phyloP scores from a whole-genome alignment of 2,113 vertebrate genomes.

The Crotalus helleri region DNA sequence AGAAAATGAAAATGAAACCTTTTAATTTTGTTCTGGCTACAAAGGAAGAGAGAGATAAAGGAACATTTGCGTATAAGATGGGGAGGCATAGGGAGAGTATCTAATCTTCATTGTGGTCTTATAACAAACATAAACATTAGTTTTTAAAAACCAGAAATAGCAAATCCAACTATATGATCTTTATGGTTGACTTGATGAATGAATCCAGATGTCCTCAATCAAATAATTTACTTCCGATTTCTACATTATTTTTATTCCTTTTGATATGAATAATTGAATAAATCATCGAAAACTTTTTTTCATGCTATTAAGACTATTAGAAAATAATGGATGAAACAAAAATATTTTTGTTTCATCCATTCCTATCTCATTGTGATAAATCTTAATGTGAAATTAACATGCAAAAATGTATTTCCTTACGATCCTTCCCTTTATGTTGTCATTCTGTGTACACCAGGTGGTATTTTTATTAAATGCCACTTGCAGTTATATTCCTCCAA shows the following conservation, averaged over 20 bases:
- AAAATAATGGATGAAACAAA: too few relatives aligned
- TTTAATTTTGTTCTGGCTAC: neutral
- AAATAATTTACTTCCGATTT: neutral
- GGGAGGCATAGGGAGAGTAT: neutral
- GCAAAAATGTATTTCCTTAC: constrained; percentile 24
- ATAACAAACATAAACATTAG: neutral
- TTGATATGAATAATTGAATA: neutral
- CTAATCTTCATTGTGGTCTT: neutral
- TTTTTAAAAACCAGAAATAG: neutral
- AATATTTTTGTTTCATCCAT: neutral
- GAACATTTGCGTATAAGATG: neutral
- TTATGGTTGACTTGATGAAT: neutral
- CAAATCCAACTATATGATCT: neutral
- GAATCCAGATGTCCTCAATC: neutral
- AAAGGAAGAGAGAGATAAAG: neutral
- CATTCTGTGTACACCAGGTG: constrained; percentile 45
- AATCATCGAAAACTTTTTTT: neutral
- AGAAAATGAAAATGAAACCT: neutral
- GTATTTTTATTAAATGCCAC: constrained; percentile 33
- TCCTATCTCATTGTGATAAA: neutral
- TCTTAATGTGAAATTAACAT: constrained; percentile 23
- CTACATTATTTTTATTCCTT: neutral
- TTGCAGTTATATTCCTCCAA: constrained; percentile 34
- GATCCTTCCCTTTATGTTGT: constrained; percentile 28
- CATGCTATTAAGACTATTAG: neutral